phyloP scores from a whole-genome alignment of 2,888 invertebrate genomes.

The Caenorhabditis drosophilae region DNA sequence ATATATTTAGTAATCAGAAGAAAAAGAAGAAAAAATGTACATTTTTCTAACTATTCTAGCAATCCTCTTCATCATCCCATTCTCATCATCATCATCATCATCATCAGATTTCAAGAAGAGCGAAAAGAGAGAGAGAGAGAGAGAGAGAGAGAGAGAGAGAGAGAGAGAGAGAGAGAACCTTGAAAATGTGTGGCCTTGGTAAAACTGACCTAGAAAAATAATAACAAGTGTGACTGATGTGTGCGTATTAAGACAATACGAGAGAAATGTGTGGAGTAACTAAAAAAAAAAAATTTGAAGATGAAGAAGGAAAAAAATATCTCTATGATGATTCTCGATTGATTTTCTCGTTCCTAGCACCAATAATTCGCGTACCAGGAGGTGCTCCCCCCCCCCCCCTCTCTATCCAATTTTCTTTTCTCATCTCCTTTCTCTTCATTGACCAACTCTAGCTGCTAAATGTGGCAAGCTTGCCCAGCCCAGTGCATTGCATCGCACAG shows the following conservation, averaged over 20 bases:
- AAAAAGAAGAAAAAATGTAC: no score
- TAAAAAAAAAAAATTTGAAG: background rate
- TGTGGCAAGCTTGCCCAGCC: no score
- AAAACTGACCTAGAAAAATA: conserved; percentile 38
- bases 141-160: no score
- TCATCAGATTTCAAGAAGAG: no score
- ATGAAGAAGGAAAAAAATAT: background rate
- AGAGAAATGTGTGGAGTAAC: background rate
- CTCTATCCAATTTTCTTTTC: background rate
- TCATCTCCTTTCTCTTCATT: no score
- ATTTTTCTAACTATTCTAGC: no score
- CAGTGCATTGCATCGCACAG: no score
- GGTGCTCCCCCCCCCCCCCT: background rate
- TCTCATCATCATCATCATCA: background rate
- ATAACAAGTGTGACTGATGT: no score
- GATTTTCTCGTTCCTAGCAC: background rate
- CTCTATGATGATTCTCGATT: background rate
- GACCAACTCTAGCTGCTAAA: no score
- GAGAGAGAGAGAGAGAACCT: no score
- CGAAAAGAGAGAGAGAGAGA: background rate
- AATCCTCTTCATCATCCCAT: background rate
- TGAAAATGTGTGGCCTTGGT: conserved; percentile 28
- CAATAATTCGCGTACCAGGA: background rate
- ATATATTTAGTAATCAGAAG: no score
- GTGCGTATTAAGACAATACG: background rate